Evolutionary conservation across 2,888 invertebrate genomes (phyloP), one percentile per base, ranked within the genome.

Genomic region (Pammene fasciana): DNA sequence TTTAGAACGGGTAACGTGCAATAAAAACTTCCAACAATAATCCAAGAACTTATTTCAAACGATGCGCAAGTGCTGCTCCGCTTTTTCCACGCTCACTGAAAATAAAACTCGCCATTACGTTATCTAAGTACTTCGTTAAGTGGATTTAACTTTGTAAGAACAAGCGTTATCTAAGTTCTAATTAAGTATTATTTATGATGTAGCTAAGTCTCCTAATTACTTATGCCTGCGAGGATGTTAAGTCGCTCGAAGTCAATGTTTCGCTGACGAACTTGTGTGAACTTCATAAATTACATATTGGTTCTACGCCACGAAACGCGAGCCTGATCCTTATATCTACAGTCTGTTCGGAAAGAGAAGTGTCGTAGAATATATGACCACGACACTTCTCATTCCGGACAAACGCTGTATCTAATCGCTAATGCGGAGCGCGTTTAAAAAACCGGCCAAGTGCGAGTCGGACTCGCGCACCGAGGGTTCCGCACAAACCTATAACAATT

Each of bases 151-250:
- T 81, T 79, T 72, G 75, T 67, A 66, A 72, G 71, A 79, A 75
- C 75, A 78, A 75, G 75, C 76, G 74, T 76, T 74, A 62, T 73
- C 74, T 74, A 77, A 79, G 72, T 81, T 75, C 73, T 79, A 78
- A 81, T 80, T 76, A 77, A 77, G 75, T 76, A 80, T 77, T 79
- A 82, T 81, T 82, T 79, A 80, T 77, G 76, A 78, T 78, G 77
- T 80, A 78, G 75, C 73, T 74, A 76, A 80, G 68, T 61, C 54
- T 18, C 48, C 41, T 68, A 60, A 68, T 71, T 71, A 71, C 77
- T 76, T 72, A 78, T 75, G 80, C 79, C 68, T 75, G 72, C 75
- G 73, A 72, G 78, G 73, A 72, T 71, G 73, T 74, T 77, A 76
- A 76, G 79, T 75, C 75, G 72, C 72, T 73, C 71, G 67, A 74